Evolutionary conservation across 2,888 invertebrate genomes (phyloP).

Genomic region (Drosophila merina): DNA sequence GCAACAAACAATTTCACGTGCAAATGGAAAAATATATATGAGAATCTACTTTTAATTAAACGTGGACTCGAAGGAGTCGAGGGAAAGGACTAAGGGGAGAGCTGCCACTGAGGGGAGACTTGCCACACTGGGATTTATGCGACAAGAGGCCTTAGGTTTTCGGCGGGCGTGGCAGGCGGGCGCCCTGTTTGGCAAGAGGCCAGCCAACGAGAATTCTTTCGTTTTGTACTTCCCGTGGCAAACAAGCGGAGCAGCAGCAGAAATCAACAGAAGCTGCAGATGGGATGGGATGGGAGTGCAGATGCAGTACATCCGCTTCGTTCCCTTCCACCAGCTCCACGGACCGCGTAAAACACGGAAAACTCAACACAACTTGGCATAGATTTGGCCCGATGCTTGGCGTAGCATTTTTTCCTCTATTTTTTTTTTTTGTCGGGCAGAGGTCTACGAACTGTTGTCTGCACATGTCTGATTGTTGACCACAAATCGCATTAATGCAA

Average conservation of each 20-base stretch:
- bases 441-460: constrained; percentile 64
- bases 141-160: constrained; percentile 48
- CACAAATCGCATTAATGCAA: constrained; percentile 66
- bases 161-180: constrained; percentile 15
- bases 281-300: constrained; percentile 22
- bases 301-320: constrained; percentile 40
- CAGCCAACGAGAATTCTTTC: constrained; percentile 57
- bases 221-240: constrained; percentile 35
- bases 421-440: constrained; percentile 3
- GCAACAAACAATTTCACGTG: constrained; percentile 20
- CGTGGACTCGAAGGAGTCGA: constrained; percentile 26
- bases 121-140: constrained; percentile 55
- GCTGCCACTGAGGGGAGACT: constrained; percentile 21
- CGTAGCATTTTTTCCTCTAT: neutral
- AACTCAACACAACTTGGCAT: constrained; percentile 37
- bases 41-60: constrained; percentile 50
- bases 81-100: constrained; percentile 4
- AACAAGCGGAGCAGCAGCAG: constrained; percentile 48
- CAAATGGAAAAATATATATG: constrained; percentile 27
- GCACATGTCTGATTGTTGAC: constrained; percentile 52
- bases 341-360: constrained; percentile 11
- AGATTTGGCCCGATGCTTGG: constrained; percentile 24
- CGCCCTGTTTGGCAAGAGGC: constrained; percentile 44
- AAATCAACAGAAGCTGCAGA: constrained; percentile 35
- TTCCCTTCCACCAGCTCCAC: neutral